These are phyloP conservation scores for Rhizomys pruinosus DNA, from an alignment of 2,113 vertebrate species.

Conservation along the genomic window DNA sequence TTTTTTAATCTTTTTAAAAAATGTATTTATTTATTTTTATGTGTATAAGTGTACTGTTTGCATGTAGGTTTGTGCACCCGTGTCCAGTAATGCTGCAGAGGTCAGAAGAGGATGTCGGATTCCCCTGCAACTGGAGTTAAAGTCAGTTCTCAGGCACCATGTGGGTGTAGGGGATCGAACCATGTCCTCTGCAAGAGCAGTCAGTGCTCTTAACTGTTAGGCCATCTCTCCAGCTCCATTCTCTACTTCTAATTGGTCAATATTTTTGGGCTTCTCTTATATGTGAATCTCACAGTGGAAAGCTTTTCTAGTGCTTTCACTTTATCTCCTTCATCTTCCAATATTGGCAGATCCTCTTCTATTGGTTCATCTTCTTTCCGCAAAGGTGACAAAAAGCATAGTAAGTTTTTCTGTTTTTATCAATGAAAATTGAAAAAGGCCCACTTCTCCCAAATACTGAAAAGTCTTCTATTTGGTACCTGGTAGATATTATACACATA, in stretches of 20 bases:
- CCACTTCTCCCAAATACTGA: not conserved
- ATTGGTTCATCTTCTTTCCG: not conserved
- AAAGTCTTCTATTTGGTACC: not conserved
- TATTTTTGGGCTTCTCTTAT: not conserved
- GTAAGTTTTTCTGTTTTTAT: not conserved
- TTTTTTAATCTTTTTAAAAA: no score
- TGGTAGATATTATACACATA: not conserved
- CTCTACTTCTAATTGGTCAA: not conserved
- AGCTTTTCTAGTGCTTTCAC: not conserved
- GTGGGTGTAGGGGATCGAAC: no score
- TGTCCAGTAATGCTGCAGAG: no score
- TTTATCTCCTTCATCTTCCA: not conserved
- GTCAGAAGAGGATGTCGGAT: no score
- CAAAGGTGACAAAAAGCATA: not conserved
- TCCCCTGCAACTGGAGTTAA: no score
- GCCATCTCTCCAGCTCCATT: no score
- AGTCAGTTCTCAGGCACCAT: no score
- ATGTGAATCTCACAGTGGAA: not conserved
- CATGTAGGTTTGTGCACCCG: no score
- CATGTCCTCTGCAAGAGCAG: no score
- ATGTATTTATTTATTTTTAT: no score
- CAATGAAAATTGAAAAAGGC: not conserved
- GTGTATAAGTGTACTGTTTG: no score
- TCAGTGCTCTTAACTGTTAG: no score
- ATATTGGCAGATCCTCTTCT: not conserved